These are phyloP conservation scores for Phalacrocorax pelagicus DNA, from an alignment of 2,113 vertebrate species.

Conservation along the genomic window DNA sequence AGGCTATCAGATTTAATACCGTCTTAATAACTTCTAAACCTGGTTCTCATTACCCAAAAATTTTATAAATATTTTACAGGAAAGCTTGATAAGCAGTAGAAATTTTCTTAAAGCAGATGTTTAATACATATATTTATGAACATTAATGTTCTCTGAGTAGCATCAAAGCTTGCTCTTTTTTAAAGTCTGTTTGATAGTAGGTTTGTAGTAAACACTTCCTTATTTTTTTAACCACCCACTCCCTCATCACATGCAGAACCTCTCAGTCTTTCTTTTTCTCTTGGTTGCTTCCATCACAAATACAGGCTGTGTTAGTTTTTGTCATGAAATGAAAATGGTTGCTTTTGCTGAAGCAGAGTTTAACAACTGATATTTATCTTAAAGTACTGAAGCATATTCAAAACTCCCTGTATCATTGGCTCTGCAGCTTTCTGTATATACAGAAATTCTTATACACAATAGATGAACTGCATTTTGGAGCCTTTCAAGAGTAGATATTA, in stretches of 20 bases:
- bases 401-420: neutral
- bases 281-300: neutral
- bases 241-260: neutral
- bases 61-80: neutral
- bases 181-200: neutral
- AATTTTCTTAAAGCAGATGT: neutral
- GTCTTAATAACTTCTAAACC: neutral
- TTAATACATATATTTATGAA: neutral
- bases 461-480: neutral
- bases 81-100: neutral
- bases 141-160: neutral
- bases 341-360: neutral
- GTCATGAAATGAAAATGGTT: neutral
- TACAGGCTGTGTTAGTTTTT: neutral
- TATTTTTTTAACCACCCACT: neutral
- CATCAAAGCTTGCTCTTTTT: neutral
- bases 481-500: neutral
- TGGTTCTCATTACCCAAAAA: neutral
- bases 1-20: no score
- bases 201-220: neutral
- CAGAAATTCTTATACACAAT: neutral
- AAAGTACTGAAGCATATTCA: neutral
- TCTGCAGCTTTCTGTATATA: neutral
- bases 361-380: neutral
- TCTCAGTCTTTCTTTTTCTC: neutral